Conservation (phyloP, 2,113 vertebrate genomes). For the Stomatorhinus ivindoensis region DNA sequence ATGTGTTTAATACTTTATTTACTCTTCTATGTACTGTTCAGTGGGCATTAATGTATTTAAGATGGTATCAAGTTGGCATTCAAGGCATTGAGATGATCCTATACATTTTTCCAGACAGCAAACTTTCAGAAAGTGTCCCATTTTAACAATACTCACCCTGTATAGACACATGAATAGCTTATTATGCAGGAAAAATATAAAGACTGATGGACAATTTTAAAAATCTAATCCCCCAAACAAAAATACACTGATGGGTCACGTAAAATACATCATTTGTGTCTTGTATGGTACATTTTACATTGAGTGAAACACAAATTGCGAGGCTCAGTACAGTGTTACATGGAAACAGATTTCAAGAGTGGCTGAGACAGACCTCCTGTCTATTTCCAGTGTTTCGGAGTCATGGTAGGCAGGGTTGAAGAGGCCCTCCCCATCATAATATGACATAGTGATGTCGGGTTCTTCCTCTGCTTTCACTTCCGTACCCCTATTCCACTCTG, state of each 20-base stretch:
- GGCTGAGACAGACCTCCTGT: slow-evolving; percentile 63
- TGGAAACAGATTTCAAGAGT: background rate
- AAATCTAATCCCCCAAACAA: background rate
- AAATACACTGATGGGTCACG: background rate
- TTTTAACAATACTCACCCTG: no score
- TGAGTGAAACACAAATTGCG: background rate
- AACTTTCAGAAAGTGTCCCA: no score
- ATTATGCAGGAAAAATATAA: background rate
- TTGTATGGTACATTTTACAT: background rate
- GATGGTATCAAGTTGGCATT: no score
- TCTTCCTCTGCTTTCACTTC: slow-evolving; percentile 21
- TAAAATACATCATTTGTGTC: background rate
- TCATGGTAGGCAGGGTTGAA: slow-evolving; percentile 58
- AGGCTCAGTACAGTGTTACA: background rate
- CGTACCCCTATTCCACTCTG: background rate
- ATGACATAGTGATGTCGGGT: slow-evolving; percentile 50
- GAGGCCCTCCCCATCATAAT: slow-evolving; percentile 49
- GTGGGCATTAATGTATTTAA: no score
- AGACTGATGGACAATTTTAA: background rate
- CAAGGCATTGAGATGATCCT: no score
- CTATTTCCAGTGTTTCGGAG: slow-evolving; percentile 63
- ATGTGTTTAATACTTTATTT: no score
- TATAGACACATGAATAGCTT: background rate
- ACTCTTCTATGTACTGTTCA: no score
- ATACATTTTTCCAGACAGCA: no score